Evolutionary conservation across 2,113 vertebrate species (phyloP).

Genomic region (Delphinapterus leucas): DNA sequence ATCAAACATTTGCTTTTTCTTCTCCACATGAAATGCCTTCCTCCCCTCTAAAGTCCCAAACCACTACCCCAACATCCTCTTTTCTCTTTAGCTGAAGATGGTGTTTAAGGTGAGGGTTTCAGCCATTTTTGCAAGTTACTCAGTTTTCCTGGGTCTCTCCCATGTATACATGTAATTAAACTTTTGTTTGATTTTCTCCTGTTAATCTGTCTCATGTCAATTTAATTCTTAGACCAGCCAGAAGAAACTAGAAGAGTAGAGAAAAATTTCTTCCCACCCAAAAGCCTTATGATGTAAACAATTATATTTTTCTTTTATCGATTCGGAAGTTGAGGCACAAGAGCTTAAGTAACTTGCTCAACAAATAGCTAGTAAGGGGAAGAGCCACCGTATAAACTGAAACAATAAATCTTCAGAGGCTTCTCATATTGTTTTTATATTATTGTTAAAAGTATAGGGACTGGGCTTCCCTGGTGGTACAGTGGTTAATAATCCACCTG

Average conservation of each 20-base stretch:
- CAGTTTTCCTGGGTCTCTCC: background rate
- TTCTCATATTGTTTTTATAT: background rate
- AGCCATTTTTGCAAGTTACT: background rate
- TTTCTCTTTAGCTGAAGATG: background rate
- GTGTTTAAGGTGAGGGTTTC: background rate
- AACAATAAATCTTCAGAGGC: background rate
- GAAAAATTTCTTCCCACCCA: background rate
- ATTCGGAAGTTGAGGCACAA: background rate
- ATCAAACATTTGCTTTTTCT: background rate
- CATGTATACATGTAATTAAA: background rate
- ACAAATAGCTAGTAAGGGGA: background rate
- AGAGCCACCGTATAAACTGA: background rate
- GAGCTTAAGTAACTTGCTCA: background rate
- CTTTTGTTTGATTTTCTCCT: background rate
- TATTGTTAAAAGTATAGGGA: background rate
- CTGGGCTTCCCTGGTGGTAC: background rate
- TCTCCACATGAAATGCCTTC: background rate
- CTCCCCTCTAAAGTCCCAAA: background rate
- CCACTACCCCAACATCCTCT: background rate
- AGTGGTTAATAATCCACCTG: too few species aligned
- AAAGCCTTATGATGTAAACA: background rate
- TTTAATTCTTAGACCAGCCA: background rate
- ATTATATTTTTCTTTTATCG: background rate
- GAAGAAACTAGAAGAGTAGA: background rate
- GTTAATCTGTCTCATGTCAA: background rate